Evolutionary conservation across 2,797 vertebrate genomes (phyloP).

Genomic region (Arnoldichthys spilopterus): DNA sequence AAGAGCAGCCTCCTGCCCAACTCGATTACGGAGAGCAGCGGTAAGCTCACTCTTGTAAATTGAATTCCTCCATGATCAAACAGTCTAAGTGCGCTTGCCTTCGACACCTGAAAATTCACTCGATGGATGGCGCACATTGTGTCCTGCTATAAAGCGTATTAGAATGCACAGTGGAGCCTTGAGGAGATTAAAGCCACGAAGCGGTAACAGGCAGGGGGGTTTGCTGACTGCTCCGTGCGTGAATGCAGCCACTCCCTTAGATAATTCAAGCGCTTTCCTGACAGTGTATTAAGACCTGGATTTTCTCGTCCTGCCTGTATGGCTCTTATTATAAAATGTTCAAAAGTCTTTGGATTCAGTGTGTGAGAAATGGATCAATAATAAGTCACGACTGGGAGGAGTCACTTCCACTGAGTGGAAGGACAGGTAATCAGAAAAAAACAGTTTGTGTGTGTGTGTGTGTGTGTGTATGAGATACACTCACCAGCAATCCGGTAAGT

Average conservation of each 20-base stretch:
- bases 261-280: neutral
- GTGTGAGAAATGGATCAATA: neutral
- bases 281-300: neutral
- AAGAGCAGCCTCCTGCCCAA: neutral
- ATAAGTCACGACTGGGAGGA: neutral
- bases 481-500: slow-evolving; percentile 96
- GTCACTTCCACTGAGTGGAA: neutral
- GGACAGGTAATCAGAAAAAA: slow-evolving; percentile 1
- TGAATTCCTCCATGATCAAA: slow-evolving; percentile 40
- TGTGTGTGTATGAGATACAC: slow-evolving; percentile 34
- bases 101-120: slow-evolving; percentile 34
- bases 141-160: slow-evolving; percentile 9
- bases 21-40: slow-evolving; percentile 15
- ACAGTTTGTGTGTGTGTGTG: neutral
- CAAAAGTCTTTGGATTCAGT: neutral
- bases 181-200: slow-evolving; percentile 21
- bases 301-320: neutral
- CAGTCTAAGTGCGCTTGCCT: slow-evolving; percentile 5
- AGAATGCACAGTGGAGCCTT: slow-evolving; percentile 15
- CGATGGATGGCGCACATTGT: neutral
- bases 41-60: slow-evolving; percentile 30
- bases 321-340: neutral
- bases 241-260: neutral
- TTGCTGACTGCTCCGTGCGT: neutral
- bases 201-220: neutral